Evolutionary conservation across 2,888 invertebrate genomes (phyloP).

Genomic region (Leucophora obtusa): DNA sequence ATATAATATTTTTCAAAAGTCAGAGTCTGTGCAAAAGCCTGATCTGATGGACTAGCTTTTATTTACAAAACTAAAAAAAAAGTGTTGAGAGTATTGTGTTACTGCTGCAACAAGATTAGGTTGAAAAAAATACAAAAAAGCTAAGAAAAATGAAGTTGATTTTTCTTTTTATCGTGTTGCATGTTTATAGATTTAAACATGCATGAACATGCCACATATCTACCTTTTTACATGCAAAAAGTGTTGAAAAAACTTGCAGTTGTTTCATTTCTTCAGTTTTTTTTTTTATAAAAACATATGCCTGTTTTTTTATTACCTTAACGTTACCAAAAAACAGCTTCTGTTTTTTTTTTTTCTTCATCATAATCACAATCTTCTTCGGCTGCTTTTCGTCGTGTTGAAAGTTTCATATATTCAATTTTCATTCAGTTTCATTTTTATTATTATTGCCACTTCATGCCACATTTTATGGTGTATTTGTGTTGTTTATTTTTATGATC

Average conservation of each 20-base stretch:
- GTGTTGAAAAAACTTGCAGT: constrained; percentile 23
- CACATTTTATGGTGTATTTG: constrained; percentile 23
- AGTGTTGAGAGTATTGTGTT: constrained; percentile 57
- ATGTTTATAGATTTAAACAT: constrained; percentile 37
- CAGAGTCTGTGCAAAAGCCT: constrained; percentile 4
- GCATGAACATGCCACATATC: constrained; percentile 19
- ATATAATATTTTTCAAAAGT: constrained; percentile 6
- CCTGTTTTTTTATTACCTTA: constrained; percentile 27
- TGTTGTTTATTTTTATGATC: constrained; percentile 12
- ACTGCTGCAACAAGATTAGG: constrained; percentile 52
- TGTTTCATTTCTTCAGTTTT: constrained; percentile 17
- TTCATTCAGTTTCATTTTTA: constrained; percentile 43
- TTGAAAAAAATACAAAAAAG: constrained; percentile 14
- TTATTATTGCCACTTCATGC: constrained; percentile 44
- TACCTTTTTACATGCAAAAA: background rate
- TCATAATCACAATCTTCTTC: background rate
- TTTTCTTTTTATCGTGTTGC: constrained; percentile 36
- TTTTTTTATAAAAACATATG: constrained; percentile 52
- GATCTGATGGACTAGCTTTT: constrained; percentile 6
- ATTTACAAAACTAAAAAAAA: constrained; percentile 12
- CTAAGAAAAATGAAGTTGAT: constrained; percentile 67
- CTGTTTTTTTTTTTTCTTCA: constrained; percentile 15
- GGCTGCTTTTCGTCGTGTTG: constrained; percentile 26
- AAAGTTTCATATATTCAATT: constrained; percentile 27
- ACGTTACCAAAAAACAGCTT: constrained; percentile 24